These are phyloP conservation scores for Eupsilia transversa DNA, from an alignment of 2,888 invertebrate species.

Conservation along the genomic window DNA sequence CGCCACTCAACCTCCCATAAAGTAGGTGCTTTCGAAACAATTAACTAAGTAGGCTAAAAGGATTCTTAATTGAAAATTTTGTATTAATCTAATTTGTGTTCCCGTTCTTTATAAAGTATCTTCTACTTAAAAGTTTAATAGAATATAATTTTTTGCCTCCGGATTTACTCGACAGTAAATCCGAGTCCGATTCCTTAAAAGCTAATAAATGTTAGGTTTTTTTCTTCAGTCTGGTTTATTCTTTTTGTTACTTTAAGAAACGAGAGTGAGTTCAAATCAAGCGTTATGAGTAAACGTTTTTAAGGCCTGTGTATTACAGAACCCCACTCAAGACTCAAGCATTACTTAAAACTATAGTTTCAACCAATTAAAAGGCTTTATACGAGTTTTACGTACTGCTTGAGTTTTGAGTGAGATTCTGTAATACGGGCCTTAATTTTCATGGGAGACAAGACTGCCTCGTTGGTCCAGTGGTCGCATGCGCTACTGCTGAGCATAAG, in stretches of 20 bases:
- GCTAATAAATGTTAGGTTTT: neutral
- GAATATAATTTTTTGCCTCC: constrained; percentile 34
- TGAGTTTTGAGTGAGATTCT: too few relatives aligned
- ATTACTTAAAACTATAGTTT: too few relatives aligned
- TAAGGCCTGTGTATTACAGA: too few relatives aligned
- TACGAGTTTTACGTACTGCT: too few relatives aligned
- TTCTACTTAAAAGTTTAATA: constrained; percentile 57
- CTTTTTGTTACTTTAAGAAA: neutral
- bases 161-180: constrained; percentile 21
- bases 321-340: too few relatives aligned
- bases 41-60: constrained; percentile 68
- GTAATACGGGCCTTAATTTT: too few relatives aligned
- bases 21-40: constrained; percentile 61
- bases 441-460: neutral
- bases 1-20: constrained; percentile 30
- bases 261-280: neutral
- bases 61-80: constrained; percentile 67
- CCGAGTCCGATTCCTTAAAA: too few relatives aligned
- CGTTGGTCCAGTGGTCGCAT: too few relatives aligned
- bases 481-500: too few relatives aligned
- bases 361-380: too few relatives aligned
- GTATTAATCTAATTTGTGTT: constrained; percentile 60
- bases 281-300: neutral
- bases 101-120: constrained; percentile 58
- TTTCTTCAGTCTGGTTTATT: neutral